Base-by-base conservation (phyloP, 2,113 vertebrate genomes). In the Barnardius zonarius region DNA sequence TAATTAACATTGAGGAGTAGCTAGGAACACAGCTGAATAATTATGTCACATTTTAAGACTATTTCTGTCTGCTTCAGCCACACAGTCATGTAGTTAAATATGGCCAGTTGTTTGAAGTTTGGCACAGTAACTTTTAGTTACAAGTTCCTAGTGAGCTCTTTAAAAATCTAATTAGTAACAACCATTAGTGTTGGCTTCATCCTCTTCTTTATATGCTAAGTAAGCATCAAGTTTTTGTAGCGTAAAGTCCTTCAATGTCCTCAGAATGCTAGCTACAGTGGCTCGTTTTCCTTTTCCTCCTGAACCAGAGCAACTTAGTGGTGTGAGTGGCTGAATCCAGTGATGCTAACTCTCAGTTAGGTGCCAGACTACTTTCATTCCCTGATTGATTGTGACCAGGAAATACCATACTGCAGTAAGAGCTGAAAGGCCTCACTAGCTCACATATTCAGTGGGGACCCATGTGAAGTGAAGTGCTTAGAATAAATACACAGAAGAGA, bases 1-100 rank as follows among this genome's bases (percentile, higher is more conserved):
- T 98, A 97, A 97, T 98, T 98, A 98, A 97, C 79, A 81, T 57
- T 83, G 92, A 95, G 66, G 94, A 86, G 78, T 94, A 95, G 62
- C 89, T 94, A 79, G 84, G 83, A 93, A 86, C 83, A 91, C 54
- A 83, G 67, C 16, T 55, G 81, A 98, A 96, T 97, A 97, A 94
- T 95, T 97, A 97, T 87, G 90, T 63, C 48, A 89, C 43, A 33
- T 96, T 96, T 92, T 82, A 83, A 94, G 67, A 51, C 69, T 93
- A 55, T 75, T 94, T 92, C 94, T 92, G 46, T 95, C 84, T 95
- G 80, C 30, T 74, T 96, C 88, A 89, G 79, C 57, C 81, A 93
- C 62, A 88, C 49, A 94, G 74, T 90, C 77, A 95, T 88, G 74
- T 68, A 86, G 41, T 83, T 94, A 95, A 96, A 94, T 93, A 94